Base-by-base conservation (phyloP, 2,113 vertebrate genomes). In the Nipponia nippon region DNA sequence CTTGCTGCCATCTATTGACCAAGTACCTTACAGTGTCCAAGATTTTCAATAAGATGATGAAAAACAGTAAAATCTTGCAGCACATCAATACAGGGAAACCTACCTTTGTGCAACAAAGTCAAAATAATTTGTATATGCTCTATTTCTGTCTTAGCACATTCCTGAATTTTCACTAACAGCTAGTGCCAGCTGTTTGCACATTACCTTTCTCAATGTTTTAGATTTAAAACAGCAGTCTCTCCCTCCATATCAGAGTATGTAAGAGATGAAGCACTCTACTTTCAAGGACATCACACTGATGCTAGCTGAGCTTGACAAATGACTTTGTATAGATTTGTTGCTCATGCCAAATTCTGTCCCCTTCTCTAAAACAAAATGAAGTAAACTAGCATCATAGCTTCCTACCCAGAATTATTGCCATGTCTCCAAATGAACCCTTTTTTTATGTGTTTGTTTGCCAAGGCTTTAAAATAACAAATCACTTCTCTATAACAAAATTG, bases 1-100 rank as follows among this genome's bases (percentile, higher is more conserved):
- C 97, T 98, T 98, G 96, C 98, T 98, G 98, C 92, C 95, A 96
- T 85, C 96, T 98, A 98, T 97, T 98, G 98, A 98, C 97, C 94
- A 96, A n/a, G 81, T 84, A 83, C 69, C 76, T 97, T 94, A 93
- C 90, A 96, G 82, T 93, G 92, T 96, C 96, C 84, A 58, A 96
- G 87, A 96, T 92, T 92, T 97, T 97, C 96, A 95, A 56, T 46
- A 83, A 79, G 53, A 77, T 72, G 83, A 94, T 71, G 65, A 97
- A 97, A 97, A 98, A 96, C 81, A 96, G 82, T 72, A 97, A 97
- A 96, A 96, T 93, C 95, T 95, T 95, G 72, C 50, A 92, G 85
- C 78, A 79, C 79, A 67, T 78, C 79, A 82, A 26, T 92, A 85
- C 26, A 92, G 52, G 83, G 83, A 81, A 93, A 62, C 13, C 52